These are phyloP conservation scores for Scomber scombrus DNA, from an alignment of 2,113 vertebrate species.

Conservation along the genomic window DNA sequence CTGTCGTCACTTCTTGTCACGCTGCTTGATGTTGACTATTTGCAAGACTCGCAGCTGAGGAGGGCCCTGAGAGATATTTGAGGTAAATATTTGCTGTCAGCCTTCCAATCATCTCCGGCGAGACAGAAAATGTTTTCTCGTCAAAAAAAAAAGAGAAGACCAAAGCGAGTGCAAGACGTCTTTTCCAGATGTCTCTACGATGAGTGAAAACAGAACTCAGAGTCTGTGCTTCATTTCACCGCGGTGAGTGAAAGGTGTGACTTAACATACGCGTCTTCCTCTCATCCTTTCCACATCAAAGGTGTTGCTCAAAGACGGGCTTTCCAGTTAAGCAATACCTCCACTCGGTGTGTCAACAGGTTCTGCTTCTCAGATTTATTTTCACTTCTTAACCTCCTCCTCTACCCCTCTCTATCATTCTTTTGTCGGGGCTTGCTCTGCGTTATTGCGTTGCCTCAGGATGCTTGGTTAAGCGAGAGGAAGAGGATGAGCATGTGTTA, in stretches of 20 bases:
- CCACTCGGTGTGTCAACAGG: slow-evolving; percentile 38
- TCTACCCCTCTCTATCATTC: neutral
- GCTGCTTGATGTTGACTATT: neutral
- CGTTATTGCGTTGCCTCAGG: slow-evolving; percentile 8
- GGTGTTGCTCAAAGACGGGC: slow-evolving; percentile 28
- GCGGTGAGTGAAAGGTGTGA: slow-evolving; percentile 45
- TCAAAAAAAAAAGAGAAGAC: slow-evolving; percentile 3
- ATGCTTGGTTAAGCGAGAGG: slow-evolving; percentile 12
- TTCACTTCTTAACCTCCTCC: slow-evolving; percentile 27
- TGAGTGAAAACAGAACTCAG: slow-evolving; percentile 34
- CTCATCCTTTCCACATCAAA: slow-evolving; percentile 55
- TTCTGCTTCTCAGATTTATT: slow-evolving; percentile 44
- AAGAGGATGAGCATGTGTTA: neutral
- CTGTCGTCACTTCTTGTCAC: slow-evolving; percentile 1
- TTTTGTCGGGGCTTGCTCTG: slow-evolving; percentile 35
- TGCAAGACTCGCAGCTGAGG: neutral
- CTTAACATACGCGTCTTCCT: slow-evolving; percentile 22
- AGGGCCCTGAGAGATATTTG: slow-evolving; percentile 27
- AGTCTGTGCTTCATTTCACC: slow-evolving; percentile 25
- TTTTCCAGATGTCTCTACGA: slow-evolving; percentile 59
- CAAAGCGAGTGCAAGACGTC: slow-evolving; percentile 22
- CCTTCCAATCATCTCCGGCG: slow-evolving; percentile 16
- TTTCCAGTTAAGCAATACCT: slow-evolving; percentile 52
- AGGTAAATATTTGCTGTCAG: slow-evolving; percentile 66
- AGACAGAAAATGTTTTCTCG: slow-evolving; percentile 36